Conservation (phyloP, 2,888 invertebrate genomes). For the Philonicus albiceps region DNA sequence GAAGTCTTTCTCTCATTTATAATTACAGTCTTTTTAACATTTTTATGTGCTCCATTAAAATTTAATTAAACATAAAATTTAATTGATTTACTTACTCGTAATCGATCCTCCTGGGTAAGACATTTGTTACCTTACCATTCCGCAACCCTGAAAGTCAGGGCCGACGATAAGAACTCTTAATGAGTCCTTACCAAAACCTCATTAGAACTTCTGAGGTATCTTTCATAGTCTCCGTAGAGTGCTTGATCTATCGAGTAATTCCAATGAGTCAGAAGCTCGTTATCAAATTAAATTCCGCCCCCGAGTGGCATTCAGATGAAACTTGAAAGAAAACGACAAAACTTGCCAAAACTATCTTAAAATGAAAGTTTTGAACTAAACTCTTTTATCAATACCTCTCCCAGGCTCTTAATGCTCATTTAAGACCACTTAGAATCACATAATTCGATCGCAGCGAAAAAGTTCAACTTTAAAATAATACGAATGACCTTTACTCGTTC, state of each 20-base stretch:
- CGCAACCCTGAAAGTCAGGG: not conserved
- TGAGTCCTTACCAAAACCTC: not conserved
- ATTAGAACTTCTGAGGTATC: not conserved
- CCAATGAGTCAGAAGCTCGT: not conserved
- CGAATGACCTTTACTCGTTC: constrained; percentile 15
- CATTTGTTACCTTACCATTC: not conserved
- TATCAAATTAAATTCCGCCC: constrained; percentile 20
- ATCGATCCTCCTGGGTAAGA: not conserved
- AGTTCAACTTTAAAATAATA: constrained; percentile 19
- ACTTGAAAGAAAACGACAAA: not conserved
- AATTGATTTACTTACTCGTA: not conserved
- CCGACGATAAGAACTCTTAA: not conserved
- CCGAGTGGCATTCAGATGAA: not conserved
- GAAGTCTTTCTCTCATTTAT: too few species aligned
- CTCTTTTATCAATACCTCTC: constrained; percentile 23
- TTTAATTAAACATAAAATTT: not conserved
- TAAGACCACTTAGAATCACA: constrained; percentile 14
- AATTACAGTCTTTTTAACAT: too few species aligned
- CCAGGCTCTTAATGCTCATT: constrained; percentile 14
- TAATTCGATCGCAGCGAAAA: constrained; percentile 15
- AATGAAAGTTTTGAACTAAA: not conserved
- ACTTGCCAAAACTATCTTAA: constrained; percentile 14
- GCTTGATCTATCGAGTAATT: not conserved
- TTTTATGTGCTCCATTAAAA: too few species aligned
- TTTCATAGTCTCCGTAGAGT: not conserved